A percentile compares a stretch with the other conserved stretches of the same genome.
Conservation (phyloP, 2,888 invertebrate genomes). For the Choristoneura rosaceana region DNA sequence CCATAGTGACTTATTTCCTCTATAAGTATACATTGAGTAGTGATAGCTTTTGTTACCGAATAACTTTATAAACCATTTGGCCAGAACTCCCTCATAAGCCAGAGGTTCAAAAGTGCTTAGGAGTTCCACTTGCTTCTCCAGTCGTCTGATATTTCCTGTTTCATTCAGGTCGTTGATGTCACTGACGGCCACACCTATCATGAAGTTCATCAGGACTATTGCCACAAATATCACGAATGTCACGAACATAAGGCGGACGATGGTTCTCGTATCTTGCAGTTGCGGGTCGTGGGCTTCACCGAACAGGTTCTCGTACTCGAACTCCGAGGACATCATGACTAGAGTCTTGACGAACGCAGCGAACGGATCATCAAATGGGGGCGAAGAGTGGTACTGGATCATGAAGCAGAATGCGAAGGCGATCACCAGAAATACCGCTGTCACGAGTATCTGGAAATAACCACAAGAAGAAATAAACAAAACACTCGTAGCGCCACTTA, state of each 20-base stretch:
- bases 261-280: not conserved
- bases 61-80: not conserved
- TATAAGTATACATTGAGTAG: not conserved
- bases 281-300: not conserved
- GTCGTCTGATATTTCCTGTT: slow-evolving; percentile 62
- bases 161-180: slow-evolving; percentile 66
- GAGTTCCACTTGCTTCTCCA: slow-evolving; percentile 65
- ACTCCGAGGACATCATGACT: slow-evolving; percentile 29
- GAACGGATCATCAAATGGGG: slow-evolving; percentile 16
- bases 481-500: too few species aligned
- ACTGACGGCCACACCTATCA: slow-evolving; percentile 70
- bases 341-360: slow-evolving; percentile 14
- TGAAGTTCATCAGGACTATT: slow-evolving; percentile 68
- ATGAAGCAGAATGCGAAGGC: slow-evolving; percentile 23
- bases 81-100: not conserved
- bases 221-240: slow-evolving; percentile 64
- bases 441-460: slow-evolving; percentile 13
- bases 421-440: slow-evolving; percentile 1
- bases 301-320: slow-evolving; percentile 16
- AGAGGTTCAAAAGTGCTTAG: slow-evolving; percentile 54
- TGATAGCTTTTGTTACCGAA: not conserved
- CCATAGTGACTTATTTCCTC: not conserved
- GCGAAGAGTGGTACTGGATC: slow-evolving; percentile 7
- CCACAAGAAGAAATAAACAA: not conserved
- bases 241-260: slow-evolving; percentile 51